A percentile compares a stretch with the other conserved stretches of the same genome.
These are phyloP conservation scores for Sycophaga agraensis DNA, from an alignment of 1,140 invertebrate genomes.

Conservation along the genomic window DNA sequence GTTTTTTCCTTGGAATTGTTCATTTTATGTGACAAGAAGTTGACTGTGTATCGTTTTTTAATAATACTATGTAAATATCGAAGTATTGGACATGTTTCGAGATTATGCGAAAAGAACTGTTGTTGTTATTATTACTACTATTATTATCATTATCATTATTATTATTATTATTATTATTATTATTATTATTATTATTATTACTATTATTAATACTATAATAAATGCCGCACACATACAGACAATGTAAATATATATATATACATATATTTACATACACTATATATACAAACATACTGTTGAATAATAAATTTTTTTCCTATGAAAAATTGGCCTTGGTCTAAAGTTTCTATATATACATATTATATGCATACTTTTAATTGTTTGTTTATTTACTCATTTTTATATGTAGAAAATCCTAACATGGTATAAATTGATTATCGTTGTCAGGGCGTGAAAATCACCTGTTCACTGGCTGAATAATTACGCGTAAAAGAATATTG, in stretches of 20 bases:
- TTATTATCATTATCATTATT: constrained; percentile 38
- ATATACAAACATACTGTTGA: constrained; percentile 45
- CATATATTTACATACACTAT: constrained; percentile 29
- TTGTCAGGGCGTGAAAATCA: constrained; percentile 23
- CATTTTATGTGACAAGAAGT: constrained; percentile 45
- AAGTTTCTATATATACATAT: constrained; percentile 29
- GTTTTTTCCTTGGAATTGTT: constrained; percentile 48
- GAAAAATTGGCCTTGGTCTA: constrained; percentile 48
- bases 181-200: neutral
- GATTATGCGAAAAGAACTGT: constrained; percentile 48
- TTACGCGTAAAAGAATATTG: neutral
- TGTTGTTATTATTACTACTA: constrained; percentile 50
- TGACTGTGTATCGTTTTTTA: constrained; percentile 41
- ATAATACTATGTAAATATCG: constrained; percentile 40
- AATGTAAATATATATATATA: constrained; percentile 5
- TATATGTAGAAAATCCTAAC: constrained; percentile 3
- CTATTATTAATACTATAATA: constrained; percentile 20
- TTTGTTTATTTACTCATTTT: constrained; percentile 22
- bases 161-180: constrained; percentile 5
- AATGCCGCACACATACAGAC: constrained; percentile 11
- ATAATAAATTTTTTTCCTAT: constrained; percentile 56
- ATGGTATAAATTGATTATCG: neutral
- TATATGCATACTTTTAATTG: constrained; percentile 23
- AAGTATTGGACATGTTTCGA: too few relatives aligned
- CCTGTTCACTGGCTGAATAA: constrained; percentile 31